A percentile compares a stretch with the other conserved stretches of the same genome.
phyloP scores from a whole-genome alignment of 2,797 vertebrate genomes.

The Petrocephalus schoutedeni region DNA sequence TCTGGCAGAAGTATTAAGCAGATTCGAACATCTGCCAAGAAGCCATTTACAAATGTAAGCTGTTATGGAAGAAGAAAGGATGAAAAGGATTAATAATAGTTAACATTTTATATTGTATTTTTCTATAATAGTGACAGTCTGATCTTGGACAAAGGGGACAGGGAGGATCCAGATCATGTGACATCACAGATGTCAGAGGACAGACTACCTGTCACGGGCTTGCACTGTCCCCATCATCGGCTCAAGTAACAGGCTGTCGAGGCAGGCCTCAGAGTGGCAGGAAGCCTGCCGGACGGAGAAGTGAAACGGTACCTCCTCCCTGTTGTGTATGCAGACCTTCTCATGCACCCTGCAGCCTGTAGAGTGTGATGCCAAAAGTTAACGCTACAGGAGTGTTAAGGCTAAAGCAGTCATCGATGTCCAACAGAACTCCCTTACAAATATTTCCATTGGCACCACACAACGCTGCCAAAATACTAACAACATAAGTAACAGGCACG shows the following conservation, averaged over 20 bases:
- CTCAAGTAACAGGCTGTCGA: conserved; percentile 53
- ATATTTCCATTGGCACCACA: neutral
- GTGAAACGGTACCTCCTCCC: conserved; percentile 62
- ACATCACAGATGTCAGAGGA: neutral
- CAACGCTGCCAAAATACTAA: neutral
- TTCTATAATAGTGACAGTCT: neutral
- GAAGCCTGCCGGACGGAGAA: conserved; percentile 71
- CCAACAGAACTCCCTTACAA: neutral
- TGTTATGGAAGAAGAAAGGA: neutral
- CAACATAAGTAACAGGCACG: neutral
- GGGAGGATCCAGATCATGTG: neutral
- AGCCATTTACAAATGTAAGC: neutral
- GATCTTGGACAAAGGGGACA: neutral
- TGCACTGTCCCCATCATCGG: conserved; percentile 69
- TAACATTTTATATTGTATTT: neutral
- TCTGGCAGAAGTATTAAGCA: neutral
- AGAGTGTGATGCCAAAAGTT: neutral
- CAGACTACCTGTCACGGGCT: conserved; percentile 66
- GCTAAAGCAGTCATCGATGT: neutral
- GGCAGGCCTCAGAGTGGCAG: conserved; percentile 64
- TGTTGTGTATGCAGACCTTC: conserved; percentile 66
- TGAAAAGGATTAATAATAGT: neutral
- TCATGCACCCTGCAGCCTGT: conserved; percentile 63
- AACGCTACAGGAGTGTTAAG: neutral
- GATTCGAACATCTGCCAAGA: neutral